Evolutionary conservation across 2,797 vertebrate genomes (phyloP).

Genomic region (Neopelma chrysocephalum): DNA sequence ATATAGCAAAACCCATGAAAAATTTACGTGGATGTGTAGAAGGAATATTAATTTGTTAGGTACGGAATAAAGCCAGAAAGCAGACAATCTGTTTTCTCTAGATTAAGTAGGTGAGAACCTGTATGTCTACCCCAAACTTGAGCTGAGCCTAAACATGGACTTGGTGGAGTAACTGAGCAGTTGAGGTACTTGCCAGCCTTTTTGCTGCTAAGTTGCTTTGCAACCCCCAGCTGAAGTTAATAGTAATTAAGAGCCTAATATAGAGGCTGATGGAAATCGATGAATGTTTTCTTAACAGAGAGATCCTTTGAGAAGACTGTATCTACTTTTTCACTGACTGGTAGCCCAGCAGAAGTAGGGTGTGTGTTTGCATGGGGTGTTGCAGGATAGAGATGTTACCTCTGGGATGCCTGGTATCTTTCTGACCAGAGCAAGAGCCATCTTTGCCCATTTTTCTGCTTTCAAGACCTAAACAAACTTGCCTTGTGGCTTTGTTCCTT

Average conservation of each 20-base stretch:
- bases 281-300: background rate
- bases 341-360: background rate
- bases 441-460: background rate
- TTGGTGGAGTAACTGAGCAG: background rate
- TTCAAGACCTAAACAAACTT: background rate
- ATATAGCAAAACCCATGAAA: background rate
- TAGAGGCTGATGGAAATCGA: background rate
- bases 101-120: background rate
- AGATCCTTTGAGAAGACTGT: background rate
- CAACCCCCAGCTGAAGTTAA: background rate
- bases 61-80: background rate
- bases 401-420: background rate
- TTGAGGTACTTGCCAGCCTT: background rate
- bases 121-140: background rate
- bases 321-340: background rate
- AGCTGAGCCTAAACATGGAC: background rate
- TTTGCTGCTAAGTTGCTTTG: background rate
- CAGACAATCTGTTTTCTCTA: background rate
- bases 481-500: background rate
- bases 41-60: background rate
- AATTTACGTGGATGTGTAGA: background rate
- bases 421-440: background rate
- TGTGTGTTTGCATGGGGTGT: background rate
- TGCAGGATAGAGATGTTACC: background rate
- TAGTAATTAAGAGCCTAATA: background rate